Evolutionary conservation across 2,888 invertebrate genomes (phyloP), one percentile per base, ranked within the genome.

Genomic region (Cryptocheilus praepositus): DNA sequence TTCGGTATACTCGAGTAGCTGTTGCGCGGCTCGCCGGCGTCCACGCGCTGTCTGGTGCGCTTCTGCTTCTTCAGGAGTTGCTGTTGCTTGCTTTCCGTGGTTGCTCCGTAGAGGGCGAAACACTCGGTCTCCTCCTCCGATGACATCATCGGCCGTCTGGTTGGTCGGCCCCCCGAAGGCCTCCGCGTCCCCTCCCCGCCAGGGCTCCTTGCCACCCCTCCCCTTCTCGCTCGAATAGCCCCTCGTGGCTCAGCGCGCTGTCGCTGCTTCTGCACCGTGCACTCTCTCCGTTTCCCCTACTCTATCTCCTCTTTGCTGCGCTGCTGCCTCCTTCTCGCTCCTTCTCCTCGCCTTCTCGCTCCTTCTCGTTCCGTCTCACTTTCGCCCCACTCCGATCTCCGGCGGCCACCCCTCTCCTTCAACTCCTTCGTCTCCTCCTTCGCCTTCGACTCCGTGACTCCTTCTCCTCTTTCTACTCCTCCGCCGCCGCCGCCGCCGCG

Each of bases 101-200:
- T 86, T 90, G 90, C 95, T 94, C 95, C 94, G 93, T 94, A 95
- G 95, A 95, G 95, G 93, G 95, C 95, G 93, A 95, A 95, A 93
- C 93, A 93, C 92, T 94, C 95, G 93, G 95, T 94, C 94, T 96
- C 95, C 95, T 96, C 96, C 94, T 95, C 96, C 94, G 95, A 95
- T 96, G 95, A 96, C 96, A 96, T 96, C 95, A 95, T 95, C 93
- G 92, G 95, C 94, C 92, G 93, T 92, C 89, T 89, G 89, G 88
- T 89, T 89, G 89, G 89, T 91, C 92, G 92, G 90, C 92, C 93
- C 93, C 92, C 91, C 92, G 93, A 94, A 95, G 95, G 95, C 93
- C 93, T 93, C 92, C 93, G 92, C 90, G 91, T 89, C 92, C 90
- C 92, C 92, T 91, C 90, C 91, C 90, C 90, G 90, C 90, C 90